A percentile compares a stretch with the other conserved stretches of the same genome.
phyloP scores from a whole-genome alignment of 2,888 invertebrate genomes.

The Napeogenes sylphis region DNA sequence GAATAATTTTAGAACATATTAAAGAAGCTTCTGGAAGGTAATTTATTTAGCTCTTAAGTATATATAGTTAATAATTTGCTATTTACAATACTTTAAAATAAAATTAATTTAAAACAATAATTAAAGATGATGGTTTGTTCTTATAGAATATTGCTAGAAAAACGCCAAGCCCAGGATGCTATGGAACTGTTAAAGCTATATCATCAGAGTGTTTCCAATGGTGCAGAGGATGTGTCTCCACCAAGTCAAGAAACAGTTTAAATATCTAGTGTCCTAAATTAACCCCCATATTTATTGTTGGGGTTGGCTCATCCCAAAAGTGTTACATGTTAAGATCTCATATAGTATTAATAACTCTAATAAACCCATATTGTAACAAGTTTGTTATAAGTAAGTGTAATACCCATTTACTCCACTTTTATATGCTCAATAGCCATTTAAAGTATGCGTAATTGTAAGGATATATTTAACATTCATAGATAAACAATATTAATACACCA shows the following conservation, averaged over 20 bases:
- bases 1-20: conserved; percentile 86
- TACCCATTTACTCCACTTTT: conserved; percentile 1
- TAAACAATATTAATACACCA: conserved; percentile 46
- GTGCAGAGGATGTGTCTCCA: conserved; percentile 69
- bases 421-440: conserved; percentile 4
- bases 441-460: conserved; percentile 15
- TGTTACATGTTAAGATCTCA: conserved; percentile 52
- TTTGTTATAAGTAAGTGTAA: background rate
- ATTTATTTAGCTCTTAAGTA: conserved; percentile 14
- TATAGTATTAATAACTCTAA: background rate
- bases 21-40: conserved; percentile 90
- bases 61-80: conserved; percentile 2
- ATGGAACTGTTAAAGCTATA: conserved; percentile 89
- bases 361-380: background rate
- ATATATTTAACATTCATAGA: conserved; percentile 20
- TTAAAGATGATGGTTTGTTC: background rate
- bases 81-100: background rate
- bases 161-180: conserved; percentile 91
- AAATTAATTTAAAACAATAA: background rate
- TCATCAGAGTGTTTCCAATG: conserved; percentile 75
- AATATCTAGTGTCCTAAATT: conserved; percentile 37
- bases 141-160: conserved; percentile 84
- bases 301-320: conserved; percentile 71
- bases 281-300: conserved; percentile 63
- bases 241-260: conserved; percentile 70